A percentile compares a stretch with the other conserved stretches of the same genome.
Conservation (phyloP, 2,888 invertebrate species). For the Margaritifera margaritifera region DNA sequence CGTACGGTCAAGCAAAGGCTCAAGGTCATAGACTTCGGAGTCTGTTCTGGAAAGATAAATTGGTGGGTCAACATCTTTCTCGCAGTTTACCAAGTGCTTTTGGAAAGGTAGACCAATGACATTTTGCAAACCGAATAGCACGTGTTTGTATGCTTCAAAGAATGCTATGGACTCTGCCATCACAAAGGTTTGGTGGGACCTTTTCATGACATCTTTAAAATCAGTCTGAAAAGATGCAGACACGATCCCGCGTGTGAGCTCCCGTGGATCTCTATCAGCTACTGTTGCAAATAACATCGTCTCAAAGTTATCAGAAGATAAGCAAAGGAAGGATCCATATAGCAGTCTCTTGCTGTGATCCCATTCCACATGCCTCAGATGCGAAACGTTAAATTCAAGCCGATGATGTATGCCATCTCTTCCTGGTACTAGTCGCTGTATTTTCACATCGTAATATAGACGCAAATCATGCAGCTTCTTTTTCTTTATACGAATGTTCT, state of each 20-base stretch:
- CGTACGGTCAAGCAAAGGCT: slow-evolving; percentile 46
- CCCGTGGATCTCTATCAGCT: slow-evolving; percentile 45
- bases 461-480: slow-evolving; percentile 12
- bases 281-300: slow-evolving; percentile 81
- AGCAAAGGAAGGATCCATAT: slow-evolving; percentile 83
- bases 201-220: slow-evolving; percentile 14
- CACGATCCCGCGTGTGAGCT: slow-evolving; percentile 52
- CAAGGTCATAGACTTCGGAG: slow-evolving; percentile 34
- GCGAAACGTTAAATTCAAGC: neutral
- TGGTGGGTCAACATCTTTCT: slow-evolving; percentile 43
- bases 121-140: slow-evolving; percentile 81
- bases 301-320: slow-evolving; percentile 82
- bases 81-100: slow-evolving; percentile 49
- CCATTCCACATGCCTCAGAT: slow-evolving; percentile 65
- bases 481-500: too few species aligned
- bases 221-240: slow-evolving; percentile 47
- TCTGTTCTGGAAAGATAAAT: slow-evolving; percentile 37
- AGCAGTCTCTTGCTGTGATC: slow-evolving; percentile 78
- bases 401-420: neutral
- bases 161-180: slow-evolving; percentile 87
- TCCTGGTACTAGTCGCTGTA: neutral
- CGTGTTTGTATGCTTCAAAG: slow-evolving; percentile 87
- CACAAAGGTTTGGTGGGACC: slow-evolving; percentile 54
- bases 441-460: slow-evolving; percentile 14
- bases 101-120: slow-evolving; percentile 69